These are phyloP conservation scores for Meteorus colon DNA, from an alignment of 2,888 invertebrate genomes.

Conservation along the genomic window DNA sequence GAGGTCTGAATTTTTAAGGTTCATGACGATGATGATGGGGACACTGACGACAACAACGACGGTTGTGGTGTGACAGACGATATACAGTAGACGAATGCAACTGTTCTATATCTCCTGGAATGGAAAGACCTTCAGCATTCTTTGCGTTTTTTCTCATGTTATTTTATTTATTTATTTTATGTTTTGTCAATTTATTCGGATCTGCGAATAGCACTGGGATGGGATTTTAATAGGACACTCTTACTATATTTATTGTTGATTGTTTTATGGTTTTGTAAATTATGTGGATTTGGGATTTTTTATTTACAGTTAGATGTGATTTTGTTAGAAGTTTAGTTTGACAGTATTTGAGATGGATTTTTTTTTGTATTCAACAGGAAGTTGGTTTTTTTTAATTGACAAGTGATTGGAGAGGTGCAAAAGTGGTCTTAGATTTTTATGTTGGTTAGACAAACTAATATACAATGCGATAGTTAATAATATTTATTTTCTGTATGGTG, in stretches of 20 bases:
- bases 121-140: conserved; percentile 32
- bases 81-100: conserved; percentile 29
- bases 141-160: conserved; percentile 19
- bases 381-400: not conserved
- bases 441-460: not conserved
- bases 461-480: not conserved
- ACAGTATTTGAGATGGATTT: not conserved
- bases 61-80: conserved; percentile 23
- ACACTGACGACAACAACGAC: not conserved
- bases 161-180: conserved; percentile 20
- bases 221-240: not conserved
- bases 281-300: too few species aligned
- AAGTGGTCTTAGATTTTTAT: not conserved
- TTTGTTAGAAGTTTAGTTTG: not conserved
- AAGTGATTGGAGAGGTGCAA: not conserved
- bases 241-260: not conserved
- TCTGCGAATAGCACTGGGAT: not conserved
- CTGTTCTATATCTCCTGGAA: conserved; percentile 12
- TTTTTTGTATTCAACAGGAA: not conserved
- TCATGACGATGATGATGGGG: not conserved
- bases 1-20: conserved; percentile 35
- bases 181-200: not conserved
- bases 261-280: too few species aligned
- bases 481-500: not conserved
- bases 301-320: too few species aligned